Percentiles rank a stretch among this genome's conserved stretches.
Conservation (phyloP, 2,888 invertebrate species). For the Drosophila conformis region DNA sequence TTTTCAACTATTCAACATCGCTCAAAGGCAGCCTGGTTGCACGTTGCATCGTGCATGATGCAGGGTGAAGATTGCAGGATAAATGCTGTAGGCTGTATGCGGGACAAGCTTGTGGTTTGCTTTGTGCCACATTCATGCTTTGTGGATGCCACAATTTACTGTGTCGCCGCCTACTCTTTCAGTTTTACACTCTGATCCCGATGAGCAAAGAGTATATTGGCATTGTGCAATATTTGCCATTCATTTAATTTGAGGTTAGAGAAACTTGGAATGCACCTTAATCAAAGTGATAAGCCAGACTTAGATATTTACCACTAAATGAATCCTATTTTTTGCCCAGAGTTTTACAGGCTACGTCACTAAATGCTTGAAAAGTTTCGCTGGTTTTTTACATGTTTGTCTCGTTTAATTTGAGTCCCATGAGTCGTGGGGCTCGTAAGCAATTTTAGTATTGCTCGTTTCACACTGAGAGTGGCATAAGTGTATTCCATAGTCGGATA, state of each 20-base stretch:
- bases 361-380: neutral
- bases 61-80: conserved; percentile 2
- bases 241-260: neutral
- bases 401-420: neutral
- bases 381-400: neutral
- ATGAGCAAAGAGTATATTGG: neutral
- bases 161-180: neutral
- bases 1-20: conserved; percentile 17
- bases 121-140: conserved; percentile 60
- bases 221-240: neutral
- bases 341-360: too few relatives aligned
- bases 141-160: conserved; percentile 30
- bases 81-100: conserved; percentile 6
- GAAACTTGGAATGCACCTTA: neutral
- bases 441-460: neutral
- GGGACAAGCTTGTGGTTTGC: conserved; percentile 24
- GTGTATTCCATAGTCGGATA: neutral
- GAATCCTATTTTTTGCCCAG: neutral
- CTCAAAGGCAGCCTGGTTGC: conserved; percentile 6
- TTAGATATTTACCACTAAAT: neutral
- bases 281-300: neutral
- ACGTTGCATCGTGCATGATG: neutral
- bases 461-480: neutral
- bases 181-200: conserved; percentile 1
- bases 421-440: neutral